Conservation (phyloP, 2,888 invertebrate genomes). For the Anodontia alba region DNA sequence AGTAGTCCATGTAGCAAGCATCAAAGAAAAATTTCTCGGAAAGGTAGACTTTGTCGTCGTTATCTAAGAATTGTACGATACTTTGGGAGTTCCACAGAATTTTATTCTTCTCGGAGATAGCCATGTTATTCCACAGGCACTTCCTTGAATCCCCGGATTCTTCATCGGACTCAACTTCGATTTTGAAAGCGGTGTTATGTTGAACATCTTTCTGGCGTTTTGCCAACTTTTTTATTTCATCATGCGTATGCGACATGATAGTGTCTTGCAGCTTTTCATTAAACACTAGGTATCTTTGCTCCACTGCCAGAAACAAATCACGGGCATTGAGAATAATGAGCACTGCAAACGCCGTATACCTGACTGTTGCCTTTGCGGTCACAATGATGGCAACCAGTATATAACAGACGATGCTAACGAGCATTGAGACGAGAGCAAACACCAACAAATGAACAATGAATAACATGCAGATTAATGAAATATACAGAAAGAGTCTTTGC, state of each 20-base stretch:
- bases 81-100: constrained; percentile 11
- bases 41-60: constrained; percentile 19
- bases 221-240: constrained; percentile 6
- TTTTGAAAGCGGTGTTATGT: background rate
- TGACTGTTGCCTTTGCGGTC: constrained; percentile 7
- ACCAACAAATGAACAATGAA: constrained; percentile 20
- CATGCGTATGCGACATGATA: background rate
- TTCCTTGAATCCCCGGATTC: background rate
- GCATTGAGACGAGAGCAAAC: constrained; percentile 16
- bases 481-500: background rate
- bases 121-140: background rate
- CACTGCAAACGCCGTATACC: constrained; percentile 12
- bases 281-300: constrained; percentile 12
- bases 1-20: constrained; percentile 30
- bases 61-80: constrained; percentile 16
- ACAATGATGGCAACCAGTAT: constrained; percentile 7
- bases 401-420: constrained; percentile 12
- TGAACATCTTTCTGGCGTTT: background rate
- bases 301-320: constrained; percentile 4
- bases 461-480: background rate
- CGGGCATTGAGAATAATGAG: constrained; percentile 14
- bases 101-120: background rate
- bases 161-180: background rate
- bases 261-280: constrained; percentile 13
- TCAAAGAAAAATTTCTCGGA: constrained; percentile 28